A percentile compares a stretch with the other conserved stretches of the same genome.
Evolutionary conservation across 2,797 vertebrate genomes (phyloP).

Genomic region (Protonibea diacanthus): DNA sequence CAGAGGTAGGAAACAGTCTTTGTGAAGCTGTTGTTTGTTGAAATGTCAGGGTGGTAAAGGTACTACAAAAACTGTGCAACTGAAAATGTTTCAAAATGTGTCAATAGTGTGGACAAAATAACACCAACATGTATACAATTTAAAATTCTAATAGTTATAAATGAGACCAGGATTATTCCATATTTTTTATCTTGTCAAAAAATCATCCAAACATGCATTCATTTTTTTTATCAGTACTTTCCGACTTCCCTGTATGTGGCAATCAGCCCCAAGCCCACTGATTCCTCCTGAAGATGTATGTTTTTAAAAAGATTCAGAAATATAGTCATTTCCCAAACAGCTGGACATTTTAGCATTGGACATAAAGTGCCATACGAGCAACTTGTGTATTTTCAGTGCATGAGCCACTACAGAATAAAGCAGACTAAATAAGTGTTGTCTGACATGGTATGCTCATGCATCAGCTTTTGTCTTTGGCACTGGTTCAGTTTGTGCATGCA

Average conservation of each 20-base stretch:
- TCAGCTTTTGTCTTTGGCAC: no score
- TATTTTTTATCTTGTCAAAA: neutral
- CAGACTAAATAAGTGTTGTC: neutral
- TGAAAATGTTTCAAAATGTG: neutral
- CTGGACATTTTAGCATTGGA: neutral
- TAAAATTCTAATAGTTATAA: neutral
- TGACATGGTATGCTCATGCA: no score
- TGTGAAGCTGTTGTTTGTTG: constrained; percentile 14
- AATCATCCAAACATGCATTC: neutral
- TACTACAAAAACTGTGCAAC: neutral
- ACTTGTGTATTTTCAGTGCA: neutral
- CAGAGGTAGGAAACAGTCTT: neutral
- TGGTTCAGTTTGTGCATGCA: no score
- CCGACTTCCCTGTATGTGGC: neutral
- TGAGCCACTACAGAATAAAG: neutral
- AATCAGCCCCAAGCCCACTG: neutral
- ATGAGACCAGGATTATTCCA: neutral
- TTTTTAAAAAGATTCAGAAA: neutral
- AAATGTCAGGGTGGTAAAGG: neutral
- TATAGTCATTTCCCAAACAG: neutral
- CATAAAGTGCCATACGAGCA: no score
- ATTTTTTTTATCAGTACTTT: neutral
- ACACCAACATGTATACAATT: neutral
- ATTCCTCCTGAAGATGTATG: neutral
- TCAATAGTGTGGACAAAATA: neutral